A percentile compares a stretch with the other conserved stretches of the same genome.
These are phyloP conservation scores for Bombus pascuorum DNA, from an alignment of 1,140 invertebrate genomes.

Conservation along the genomic window DNA sequence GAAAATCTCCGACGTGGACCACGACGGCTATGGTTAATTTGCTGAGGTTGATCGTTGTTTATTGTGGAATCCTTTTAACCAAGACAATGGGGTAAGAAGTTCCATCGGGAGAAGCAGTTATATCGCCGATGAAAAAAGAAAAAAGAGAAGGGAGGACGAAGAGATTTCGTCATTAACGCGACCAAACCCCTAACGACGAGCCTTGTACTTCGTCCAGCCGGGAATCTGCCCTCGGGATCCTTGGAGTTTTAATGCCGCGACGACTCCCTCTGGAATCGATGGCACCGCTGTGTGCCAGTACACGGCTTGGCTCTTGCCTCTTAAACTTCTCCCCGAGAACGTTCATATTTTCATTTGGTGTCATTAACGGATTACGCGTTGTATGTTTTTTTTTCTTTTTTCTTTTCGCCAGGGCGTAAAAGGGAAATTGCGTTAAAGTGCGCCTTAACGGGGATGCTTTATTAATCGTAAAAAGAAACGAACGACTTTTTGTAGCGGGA, in stretches of 20 bases:
- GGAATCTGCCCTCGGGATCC: slow-evolving; percentile 7
- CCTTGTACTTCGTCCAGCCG: slow-evolving; percentile 17
- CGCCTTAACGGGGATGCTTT: not conserved
- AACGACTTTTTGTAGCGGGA: not conserved
- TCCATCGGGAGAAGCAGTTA: slow-evolving; percentile 29
- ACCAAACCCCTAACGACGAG: slow-evolving; percentile 21
- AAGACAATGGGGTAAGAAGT: slow-evolving; percentile 57
- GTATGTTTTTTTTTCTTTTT: not conserved
- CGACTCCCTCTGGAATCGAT: slow-evolving; percentile 29
- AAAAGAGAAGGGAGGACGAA: slow-evolving; percentile 28
- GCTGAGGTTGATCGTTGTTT: slow-evolving; percentile 75
- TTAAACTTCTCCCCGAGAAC: not conserved
- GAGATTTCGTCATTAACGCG: slow-evolving; percentile 44
- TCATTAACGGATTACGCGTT: slow-evolving; percentile 31
- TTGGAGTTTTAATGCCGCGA: slow-evolving; percentile 37
- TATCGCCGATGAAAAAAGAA: slow-evolving; percentile 29
- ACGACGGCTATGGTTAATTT: slow-evolving; percentile 75
- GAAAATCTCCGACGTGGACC: slow-evolving; percentile 73
- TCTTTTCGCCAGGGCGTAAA: not conserved
- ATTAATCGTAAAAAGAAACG: slow-evolving; percentile 39
- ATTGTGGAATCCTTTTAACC: slow-evolving; percentile 82
- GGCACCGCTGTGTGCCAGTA: not conserved
- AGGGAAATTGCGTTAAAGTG: not conserved
- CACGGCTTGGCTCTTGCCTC: slow-evolving; percentile 1
- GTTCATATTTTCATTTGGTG: slow-evolving; percentile 45